Conservation (phyloP, 2,797 vertebrate genomes). For the Micropoecilia bifurca region DNA sequence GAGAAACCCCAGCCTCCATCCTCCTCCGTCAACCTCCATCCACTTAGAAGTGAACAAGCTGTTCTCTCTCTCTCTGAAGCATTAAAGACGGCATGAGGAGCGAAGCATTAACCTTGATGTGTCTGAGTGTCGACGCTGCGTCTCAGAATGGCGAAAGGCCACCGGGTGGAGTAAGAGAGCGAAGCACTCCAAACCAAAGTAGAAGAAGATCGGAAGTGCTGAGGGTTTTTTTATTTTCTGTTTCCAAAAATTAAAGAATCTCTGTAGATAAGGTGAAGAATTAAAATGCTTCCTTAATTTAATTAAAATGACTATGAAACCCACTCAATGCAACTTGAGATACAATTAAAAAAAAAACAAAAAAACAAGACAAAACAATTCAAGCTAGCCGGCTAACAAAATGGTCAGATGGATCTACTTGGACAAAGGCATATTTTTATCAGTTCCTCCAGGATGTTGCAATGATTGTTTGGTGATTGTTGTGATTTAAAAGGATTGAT, state of each 20-base stretch:
- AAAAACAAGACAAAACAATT: background rate
- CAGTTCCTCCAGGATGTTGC: too few species aligned
- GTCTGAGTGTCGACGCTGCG: slow-evolving; percentile 29
- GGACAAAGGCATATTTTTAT: background rate
- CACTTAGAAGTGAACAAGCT: slow-evolving; percentile 54
- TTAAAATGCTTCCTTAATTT: too few species aligned
- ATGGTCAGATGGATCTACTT: background rate
- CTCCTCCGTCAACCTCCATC: slow-evolving; percentile 27
- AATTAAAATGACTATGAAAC: background rate
- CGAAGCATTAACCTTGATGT: slow-evolving; percentile 48
- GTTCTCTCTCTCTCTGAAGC: slow-evolving; percentile 36
- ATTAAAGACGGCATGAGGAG: slow-evolving; percentile 42
- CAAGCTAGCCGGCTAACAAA: background rate
- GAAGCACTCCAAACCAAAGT: slow-evolving; percentile 7
- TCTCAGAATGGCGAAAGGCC: slow-evolving; percentile 32
- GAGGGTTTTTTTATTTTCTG: background rate
- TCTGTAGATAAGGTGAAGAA: background rate
- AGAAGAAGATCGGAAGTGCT: background rate
- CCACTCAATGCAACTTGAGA: background rate
- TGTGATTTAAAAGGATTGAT: too few species aligned
- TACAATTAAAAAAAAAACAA: background rate
- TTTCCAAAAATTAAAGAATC: too few species aligned
- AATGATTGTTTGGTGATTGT: too few species aligned
- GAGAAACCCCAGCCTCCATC: slow-evolving; percentile 11
- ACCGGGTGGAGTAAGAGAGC: slow-evolving; percentile 6